A percentile compares a stretch with the other conserved stretches of the same genome.
Conservation (phyloP, 1,140 invertebrate species). For the Tetragnatha versicolor region DNA sequence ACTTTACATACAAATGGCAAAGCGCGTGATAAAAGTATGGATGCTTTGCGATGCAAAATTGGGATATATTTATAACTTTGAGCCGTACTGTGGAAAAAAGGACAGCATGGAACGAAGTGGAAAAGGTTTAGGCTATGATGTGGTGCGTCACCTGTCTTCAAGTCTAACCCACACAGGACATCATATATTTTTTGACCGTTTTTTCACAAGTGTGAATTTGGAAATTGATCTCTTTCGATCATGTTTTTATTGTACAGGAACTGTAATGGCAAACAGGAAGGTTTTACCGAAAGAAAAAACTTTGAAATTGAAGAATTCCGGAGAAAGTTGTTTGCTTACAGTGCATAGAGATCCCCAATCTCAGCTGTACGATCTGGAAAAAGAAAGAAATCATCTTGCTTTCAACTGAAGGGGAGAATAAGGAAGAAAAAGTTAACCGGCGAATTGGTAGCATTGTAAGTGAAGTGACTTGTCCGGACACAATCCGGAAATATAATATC, state of each 20-base stretch:
- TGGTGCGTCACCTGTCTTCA: background rate
- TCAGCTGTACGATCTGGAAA: background rate
- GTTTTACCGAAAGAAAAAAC: background rate
- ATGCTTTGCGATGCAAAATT: background rate
- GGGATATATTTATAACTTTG: no score
- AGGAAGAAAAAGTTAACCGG: background rate
- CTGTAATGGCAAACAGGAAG: background rate
- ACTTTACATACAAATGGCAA: background rate
- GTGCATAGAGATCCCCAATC: background rate
- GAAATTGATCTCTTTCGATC: background rate
- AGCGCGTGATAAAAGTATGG: background rate
- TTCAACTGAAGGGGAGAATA: background rate
- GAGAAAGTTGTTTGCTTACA: no score
- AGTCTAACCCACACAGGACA: background rate
- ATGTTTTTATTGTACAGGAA: background rate
- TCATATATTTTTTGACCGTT: no score
- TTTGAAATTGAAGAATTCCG: no score
- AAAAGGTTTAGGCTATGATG: background rate
- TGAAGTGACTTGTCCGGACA: no score
- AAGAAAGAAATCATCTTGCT: background rate
- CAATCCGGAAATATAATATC: no score
- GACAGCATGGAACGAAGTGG: background rate
- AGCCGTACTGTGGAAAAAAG: conserved; percentile 13
- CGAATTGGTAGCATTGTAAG: background rate
- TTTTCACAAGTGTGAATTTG: background rate